These are phyloP conservation scores for Dasyurus viverrinus DNA, from an alignment of 2,113 vertebrate species.

Conservation along the genomic window DNA sequence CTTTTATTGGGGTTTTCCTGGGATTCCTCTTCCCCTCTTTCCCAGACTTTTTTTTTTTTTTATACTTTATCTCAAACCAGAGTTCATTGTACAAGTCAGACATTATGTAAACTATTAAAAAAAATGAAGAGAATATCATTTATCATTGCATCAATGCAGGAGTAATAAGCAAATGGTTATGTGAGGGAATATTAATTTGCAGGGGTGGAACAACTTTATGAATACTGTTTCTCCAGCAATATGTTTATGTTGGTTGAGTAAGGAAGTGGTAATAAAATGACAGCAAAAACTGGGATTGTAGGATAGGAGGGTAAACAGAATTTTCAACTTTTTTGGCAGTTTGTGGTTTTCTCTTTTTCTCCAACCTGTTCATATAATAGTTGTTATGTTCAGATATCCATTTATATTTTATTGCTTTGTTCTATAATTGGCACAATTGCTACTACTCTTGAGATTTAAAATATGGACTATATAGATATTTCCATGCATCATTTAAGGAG, in stretches of 20 bases:
- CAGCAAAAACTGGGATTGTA: not conserved
- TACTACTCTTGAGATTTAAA: slow-evolving; percentile 8
- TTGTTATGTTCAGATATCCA: not conserved
- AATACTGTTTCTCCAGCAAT: not conserved
- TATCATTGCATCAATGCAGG: not conserved
- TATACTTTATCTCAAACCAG: not conserved
- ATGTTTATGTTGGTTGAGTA: not conserved
- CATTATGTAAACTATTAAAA: not conserved
- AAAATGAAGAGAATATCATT: not conserved
- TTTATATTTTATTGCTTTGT: not conserved
- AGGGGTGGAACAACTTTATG: not conserved
- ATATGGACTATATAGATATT: slow-evolving; percentile 12
- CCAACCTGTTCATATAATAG: not conserved
- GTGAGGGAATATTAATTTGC: not conserved
- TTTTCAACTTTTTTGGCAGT: slow-evolving; percentile 15
- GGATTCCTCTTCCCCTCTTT: not conserved
- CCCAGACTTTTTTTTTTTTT: not conserved
- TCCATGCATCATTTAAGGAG: not conserved
- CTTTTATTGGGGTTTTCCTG: not conserved
- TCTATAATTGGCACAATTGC: slow-evolving; percentile 2
- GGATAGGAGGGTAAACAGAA: not conserved
- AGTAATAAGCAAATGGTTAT: not conserved
- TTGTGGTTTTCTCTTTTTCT: slow-evolving; percentile 9
- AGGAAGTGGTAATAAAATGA: not conserved
- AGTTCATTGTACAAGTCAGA: not conserved